These are phyloP conservation scores for Morelia viridis DNA, from an alignment of 2,797 vertebrate species.

Conservation along the genomic window DNA sequence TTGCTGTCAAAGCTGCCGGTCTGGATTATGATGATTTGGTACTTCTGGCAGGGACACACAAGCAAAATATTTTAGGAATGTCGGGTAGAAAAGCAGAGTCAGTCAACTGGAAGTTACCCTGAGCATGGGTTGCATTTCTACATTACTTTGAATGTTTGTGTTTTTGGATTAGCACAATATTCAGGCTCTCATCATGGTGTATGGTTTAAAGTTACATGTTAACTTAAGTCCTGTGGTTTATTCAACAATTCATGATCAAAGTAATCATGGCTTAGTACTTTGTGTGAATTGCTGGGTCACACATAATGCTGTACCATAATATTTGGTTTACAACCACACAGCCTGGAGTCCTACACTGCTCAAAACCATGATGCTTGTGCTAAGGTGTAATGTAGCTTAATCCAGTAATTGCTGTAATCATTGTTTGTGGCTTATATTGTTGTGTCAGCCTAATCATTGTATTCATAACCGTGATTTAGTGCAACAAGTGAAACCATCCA, in stretches of 20 bases:
- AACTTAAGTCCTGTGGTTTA: background rate
- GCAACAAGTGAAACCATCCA: background rate
- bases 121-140: background rate
- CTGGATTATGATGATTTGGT: constrained; percentile 85
- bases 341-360: background rate
- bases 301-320: background rate
- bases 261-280: background rate
- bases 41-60: constrained; percentile 74
- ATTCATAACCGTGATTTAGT: background rate
- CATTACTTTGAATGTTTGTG: background rate
- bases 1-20: constrained; percentile 87
- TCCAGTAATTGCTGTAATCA: background rate
- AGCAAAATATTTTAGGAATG: constrained; percentile 4
- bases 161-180: background rate
- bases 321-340: background rate
- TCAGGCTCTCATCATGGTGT: background rate
- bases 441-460: background rate
- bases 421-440: background rate
- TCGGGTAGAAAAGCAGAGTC: background rate
- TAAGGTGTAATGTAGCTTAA: background rate
- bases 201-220: background rate
- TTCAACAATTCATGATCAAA: background rate
- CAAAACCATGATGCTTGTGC: background rate
- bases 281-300: background rate
- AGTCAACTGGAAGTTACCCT: background rate